These are phyloP conservation scores for Chelonoidis abingdonii DNA, from an alignment of 2,113 vertebrate species.

Conservation along the genomic window DNA sequence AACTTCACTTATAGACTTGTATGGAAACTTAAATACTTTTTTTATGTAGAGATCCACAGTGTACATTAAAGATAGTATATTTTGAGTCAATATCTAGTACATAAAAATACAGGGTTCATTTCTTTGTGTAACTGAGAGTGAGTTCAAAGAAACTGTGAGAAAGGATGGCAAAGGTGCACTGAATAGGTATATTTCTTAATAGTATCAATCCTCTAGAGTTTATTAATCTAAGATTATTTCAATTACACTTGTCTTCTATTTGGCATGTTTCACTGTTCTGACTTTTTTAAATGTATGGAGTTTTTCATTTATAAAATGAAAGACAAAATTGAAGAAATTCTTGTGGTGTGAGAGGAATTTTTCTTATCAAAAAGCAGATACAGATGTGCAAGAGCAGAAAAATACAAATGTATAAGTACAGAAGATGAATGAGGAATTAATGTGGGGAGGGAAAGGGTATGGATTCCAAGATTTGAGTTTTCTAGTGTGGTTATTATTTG, in stretches of 20 bases:
- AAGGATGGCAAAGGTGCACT: not conserved
- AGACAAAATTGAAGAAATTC: accelerated
- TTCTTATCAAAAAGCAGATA: not conserved
- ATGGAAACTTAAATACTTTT: not conserved
- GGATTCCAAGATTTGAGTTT: not conserved
- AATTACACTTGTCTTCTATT: not conserved
- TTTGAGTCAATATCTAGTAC: not conserved
- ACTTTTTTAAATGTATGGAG: not conserved
- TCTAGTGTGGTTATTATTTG: not conserved
- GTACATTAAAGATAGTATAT: not conserved
- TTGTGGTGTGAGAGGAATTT: not conserved
- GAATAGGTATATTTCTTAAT: not conserved
- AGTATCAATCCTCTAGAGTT: not conserved
- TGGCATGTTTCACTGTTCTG: not conserved
- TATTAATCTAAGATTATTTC: not conserved
- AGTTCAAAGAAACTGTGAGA: not conserved
- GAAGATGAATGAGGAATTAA: not conserved
- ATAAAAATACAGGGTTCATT: not conserved
- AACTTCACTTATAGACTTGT: not conserved
- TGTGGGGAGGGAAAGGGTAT: not conserved
- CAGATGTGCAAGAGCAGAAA: not conserved
- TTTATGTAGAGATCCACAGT: not conserved
- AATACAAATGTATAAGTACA: not conserved
- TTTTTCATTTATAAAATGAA: not conserved
- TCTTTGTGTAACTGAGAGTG: not conserved